Conservation (phyloP, 2,113 vertebrate genomes). For the Muscicapa adusta region DNA sequence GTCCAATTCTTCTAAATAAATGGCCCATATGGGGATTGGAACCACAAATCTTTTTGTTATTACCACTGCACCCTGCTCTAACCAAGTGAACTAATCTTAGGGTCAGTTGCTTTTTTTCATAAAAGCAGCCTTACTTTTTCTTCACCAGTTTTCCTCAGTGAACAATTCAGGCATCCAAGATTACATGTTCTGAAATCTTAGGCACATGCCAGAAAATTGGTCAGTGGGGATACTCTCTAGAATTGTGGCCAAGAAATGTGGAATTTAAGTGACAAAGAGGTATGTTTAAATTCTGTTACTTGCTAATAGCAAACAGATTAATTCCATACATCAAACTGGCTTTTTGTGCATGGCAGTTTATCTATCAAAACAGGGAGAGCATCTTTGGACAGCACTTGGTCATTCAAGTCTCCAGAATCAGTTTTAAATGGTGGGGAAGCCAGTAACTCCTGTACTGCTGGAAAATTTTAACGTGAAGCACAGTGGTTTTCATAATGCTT, state of each 20-base stretch:
- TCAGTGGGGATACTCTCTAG: neutral
- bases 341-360: neutral
- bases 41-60: neutral
- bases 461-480: neutral
- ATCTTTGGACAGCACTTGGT: neutral
- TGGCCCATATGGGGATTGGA: too few species aligned
- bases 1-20: neutral
- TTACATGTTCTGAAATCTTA: neutral
- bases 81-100: neutral
- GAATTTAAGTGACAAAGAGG: neutral
- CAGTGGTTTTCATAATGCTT: neutral
- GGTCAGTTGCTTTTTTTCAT: neutral
- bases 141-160: neutral
- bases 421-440: neutral
- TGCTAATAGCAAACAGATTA: neutral
- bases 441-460: neutral
- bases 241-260: neutral
- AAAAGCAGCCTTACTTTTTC: neutral
- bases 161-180: neutral
- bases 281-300: neutral
- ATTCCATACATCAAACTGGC: neutral
- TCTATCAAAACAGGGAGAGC: neutral
- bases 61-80: neutral
- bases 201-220: neutral
- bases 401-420: neutral